Evolutionary conservation across 2,113 vertebrate species (phyloP), one percentile per base, ranked within the genome.

Genomic region (Pelodiscus sinensis): DNA sequence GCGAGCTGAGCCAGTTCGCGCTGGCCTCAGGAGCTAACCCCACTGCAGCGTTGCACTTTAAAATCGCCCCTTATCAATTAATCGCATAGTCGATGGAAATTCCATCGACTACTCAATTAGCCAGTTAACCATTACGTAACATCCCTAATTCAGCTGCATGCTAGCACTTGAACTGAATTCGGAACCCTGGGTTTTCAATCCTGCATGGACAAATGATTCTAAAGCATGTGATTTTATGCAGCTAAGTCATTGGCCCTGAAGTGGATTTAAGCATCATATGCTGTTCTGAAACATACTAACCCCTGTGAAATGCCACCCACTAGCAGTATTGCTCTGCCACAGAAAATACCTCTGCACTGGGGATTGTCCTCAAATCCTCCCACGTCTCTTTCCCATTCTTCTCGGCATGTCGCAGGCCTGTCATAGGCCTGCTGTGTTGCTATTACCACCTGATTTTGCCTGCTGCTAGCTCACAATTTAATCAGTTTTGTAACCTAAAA

Each of bases 291-390:
- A 75, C 1, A 5, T 25, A 16, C 38, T 38, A 13, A 7, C 21
- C 35, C 71, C 35, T 44, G 22, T 75, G 11, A 77, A 27, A 77
- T 5, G 1, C 38, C 21, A 44, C 65, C 1, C 58, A 44, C 0
- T 58, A 68, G 25, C n/a, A 71, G n/a, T 15, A 52, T 35, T 29
- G n/a, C 31, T 44, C 35, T 89, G 73, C 16, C 62, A 29, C 38
- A 31, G 90, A 68, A 90, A 79, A 31, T 2, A 12, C 2, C 56
- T 29, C 38, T 3, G 58, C 0, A 0, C 0, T 5, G 4, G 9
- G 4, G 10, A 75, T 8, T 11, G 16, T 3, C 18, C 29, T 78
- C 31, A 18, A 51, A 27, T 60, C 8, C 86, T 50, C 12, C 77
- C 21, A 16, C 8, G 31, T 75, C 55, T 56, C 54, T 62, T 58